Conservation (phyloP, 2,113 vertebrate species). For the Prinia subflava region DNA sequence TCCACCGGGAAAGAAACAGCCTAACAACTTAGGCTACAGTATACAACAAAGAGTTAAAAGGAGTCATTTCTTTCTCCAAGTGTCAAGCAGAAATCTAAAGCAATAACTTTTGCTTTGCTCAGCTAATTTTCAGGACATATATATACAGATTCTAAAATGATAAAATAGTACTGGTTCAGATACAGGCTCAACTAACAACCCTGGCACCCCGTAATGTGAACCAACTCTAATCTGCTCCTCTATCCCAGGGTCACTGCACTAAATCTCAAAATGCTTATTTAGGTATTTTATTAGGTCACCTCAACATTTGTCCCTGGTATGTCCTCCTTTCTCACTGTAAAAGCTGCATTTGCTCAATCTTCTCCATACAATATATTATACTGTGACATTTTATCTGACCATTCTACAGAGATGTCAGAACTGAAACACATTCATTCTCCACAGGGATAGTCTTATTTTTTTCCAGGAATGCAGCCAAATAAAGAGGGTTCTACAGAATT, state of each 20-base stretch:
- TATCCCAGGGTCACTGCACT: not conserved
- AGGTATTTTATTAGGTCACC: not conserved
- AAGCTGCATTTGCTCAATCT: not conserved
- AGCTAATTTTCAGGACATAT: not conserved
- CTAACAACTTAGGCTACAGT: not conserved
- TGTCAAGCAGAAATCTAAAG: not conserved
- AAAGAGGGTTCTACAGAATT: not conserved
- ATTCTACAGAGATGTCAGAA: not conserved
- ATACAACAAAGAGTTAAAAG: not conserved
- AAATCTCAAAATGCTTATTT: not conserved
- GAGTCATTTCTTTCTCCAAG: not conserved
- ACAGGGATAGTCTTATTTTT: not conserved
- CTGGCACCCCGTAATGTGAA: fast-evolving
- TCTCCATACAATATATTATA: not conserved
- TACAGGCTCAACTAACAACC: not conserved
- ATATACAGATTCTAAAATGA: not conserved
- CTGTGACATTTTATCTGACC: not conserved
- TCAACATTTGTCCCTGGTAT: not conserved
- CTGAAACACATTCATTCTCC: not conserved
- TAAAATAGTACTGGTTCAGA: not conserved
- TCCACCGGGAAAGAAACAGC: not conserved
- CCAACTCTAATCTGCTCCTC: not conserved
- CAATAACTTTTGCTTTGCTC: not conserved
- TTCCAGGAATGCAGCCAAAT: not conserved
- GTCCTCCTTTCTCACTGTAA: not conserved